These are phyloP conservation scores for Drosophila kepulauana DNA, from an alignment of 1,140 invertebrate species.

Conservation along the genomic window DNA sequence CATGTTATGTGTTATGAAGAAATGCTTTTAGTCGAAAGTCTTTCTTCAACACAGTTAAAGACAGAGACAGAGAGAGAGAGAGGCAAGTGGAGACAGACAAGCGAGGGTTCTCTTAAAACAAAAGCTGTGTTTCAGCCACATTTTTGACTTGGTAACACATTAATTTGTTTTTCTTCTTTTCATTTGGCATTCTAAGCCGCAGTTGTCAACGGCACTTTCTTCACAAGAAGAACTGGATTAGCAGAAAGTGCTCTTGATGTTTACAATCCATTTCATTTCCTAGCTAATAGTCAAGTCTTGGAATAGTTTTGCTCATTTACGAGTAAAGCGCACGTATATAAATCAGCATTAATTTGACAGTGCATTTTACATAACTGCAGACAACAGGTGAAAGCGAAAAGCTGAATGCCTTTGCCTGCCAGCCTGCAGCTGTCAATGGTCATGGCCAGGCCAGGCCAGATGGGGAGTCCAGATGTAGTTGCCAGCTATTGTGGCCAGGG, in stretches of 20 bases:
- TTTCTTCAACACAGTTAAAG: not conserved
- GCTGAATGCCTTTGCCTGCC: conserved; percentile 10
- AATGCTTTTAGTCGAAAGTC: conserved; percentile 74
- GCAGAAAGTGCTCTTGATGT: too few species aligned
- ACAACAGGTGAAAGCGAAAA: conserved; percentile 79
- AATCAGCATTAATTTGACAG: conserved; percentile 81
- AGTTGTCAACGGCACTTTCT: conserved; percentile 5
- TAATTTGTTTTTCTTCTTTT: conserved; percentile 20
- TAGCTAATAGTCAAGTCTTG: not conserved
- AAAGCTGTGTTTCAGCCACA: conserved; percentile 66
- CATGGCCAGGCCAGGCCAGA: conserved; percentile 55
- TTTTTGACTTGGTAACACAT: conserved; percentile 34
- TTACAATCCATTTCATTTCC: too few species aligned
- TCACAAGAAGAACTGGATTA: not conserved
- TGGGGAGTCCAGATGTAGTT: conserved; percentile 30
- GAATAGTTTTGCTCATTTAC: conserved; percentile 23
- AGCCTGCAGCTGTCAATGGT: conserved; percentile 59
- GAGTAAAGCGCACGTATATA: conserved; percentile 65
- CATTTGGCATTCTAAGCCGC: not conserved
- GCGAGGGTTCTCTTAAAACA: conserved; percentile 57
- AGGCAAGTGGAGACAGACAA: not conserved
- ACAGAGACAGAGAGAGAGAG: not conserved
- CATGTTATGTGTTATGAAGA: conserved; percentile 46
- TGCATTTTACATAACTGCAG: conserved; percentile 76
- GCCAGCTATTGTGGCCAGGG: conserved; percentile 25